Conservation (phyloP, 1,140 invertebrate species). For the Drosophila pseudoobscura region DNA sequence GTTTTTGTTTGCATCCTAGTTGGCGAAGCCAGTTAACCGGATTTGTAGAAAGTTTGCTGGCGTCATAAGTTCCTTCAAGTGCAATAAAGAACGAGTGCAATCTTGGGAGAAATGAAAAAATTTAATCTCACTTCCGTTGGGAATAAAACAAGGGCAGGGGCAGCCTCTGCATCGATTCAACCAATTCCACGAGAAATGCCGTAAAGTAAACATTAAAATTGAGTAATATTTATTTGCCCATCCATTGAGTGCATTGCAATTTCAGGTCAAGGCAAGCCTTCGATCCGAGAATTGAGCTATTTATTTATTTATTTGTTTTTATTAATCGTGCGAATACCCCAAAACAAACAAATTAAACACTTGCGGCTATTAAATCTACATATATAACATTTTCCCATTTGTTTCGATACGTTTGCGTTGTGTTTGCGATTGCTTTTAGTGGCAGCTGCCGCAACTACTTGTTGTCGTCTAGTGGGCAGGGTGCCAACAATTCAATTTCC, state of each 20-base stretch:
- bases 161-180: neutral
- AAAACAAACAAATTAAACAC: conserved; percentile 56
- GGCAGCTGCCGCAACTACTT: conserved; percentile 38
- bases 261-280: conserved; percentile 30
- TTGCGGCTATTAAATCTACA: conserved; percentile 53
- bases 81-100: neutral
- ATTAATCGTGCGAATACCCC: conserved; percentile 23
- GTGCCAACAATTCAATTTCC: conserved; percentile 38
- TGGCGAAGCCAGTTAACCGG: neutral
- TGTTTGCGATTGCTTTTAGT: no score
- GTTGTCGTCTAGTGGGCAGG: conserved; percentile 46
- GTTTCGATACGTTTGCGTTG: conserved; percentile 8
- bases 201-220: conserved; percentile 14
- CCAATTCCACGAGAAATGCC: conserved; percentile 21
- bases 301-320: conserved; percentile 29
- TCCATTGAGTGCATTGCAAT: conserved; percentile 14
- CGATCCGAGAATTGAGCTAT: conserved; percentile 25
- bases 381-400: conserved; percentile 54
- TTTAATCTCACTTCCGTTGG: conserved; percentile 5
- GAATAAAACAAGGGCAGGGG: neutral
- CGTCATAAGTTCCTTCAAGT: neutral
- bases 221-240: conserved; percentile 12
- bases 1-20: neutral
- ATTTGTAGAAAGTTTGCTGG: neutral
- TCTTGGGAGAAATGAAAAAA: neutral